A percentile compares a stretch with the other conserved stretches of the same genome.
These are phyloP conservation scores for Myrmecobius fasciatus DNA, from an alignment of 2,113 vertebrate genomes.

Conservation along the genomic window DNA sequence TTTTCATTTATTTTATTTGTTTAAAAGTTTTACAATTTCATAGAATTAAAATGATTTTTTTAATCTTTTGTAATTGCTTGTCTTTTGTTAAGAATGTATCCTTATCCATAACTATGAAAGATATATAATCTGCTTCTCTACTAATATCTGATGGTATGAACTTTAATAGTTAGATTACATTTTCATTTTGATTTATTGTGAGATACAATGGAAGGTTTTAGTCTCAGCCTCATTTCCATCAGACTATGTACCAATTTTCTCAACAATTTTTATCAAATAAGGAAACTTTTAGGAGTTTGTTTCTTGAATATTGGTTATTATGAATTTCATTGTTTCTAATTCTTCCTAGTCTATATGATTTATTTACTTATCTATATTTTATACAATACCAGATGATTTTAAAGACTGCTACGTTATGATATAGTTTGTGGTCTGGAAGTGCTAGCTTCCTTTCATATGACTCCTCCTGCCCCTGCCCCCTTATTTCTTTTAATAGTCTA, in stretches of 20 bases:
- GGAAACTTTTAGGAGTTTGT: background rate
- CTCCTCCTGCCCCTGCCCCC: background rate
- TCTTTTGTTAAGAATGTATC: background rate
- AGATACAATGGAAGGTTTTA: background rate
- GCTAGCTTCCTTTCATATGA: background rate
- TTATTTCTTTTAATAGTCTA: background rate
- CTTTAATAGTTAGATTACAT: background rate
- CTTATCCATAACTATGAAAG: background rate
- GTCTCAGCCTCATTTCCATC: background rate
- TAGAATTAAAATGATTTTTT: background rate
- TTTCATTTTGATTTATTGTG: background rate
- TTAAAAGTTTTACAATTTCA: background rate
- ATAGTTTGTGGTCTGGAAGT: background rate
- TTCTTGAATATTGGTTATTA: background rate
- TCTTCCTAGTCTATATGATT: background rate
- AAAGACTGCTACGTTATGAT: background rate
- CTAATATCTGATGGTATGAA: background rate
- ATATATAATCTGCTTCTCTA: background rate
- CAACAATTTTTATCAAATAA: background rate
- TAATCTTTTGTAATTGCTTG: background rate
- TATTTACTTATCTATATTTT: background rate
- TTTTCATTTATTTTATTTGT: background rate
- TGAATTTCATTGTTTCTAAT: background rate
- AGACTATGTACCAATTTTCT: background rate
- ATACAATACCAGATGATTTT: background rate